phyloP scores from a whole-genome alignment of 2,888 invertebrate genomes.

The Lochmaea capreae region DNA sequence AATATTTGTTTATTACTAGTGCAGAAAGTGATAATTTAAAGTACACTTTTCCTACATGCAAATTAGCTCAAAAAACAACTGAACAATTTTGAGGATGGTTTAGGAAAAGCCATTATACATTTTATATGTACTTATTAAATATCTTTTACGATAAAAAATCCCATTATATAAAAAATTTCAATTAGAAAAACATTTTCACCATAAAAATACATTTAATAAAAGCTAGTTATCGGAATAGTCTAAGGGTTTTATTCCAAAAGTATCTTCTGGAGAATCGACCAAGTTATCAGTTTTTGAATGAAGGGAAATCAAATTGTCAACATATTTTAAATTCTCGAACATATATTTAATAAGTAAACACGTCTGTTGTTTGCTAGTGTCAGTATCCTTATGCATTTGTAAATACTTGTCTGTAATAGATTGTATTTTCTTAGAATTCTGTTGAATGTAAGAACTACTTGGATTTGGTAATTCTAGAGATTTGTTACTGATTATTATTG shows the following conservation, averaged over 20 bases:
- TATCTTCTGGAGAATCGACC: conserved; percentile 21
- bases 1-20: no score
- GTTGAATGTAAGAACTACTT: conserved; percentile 32
- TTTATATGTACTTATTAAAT: no score
- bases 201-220: neutral
- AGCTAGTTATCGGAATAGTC: neutral
- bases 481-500: conserved; percentile 46
- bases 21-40: no score
- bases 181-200: no score
- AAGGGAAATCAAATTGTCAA: conserved; percentile 17
- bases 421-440: conserved; percentile 34
- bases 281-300: neutral
- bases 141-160: no score
- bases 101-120: no score
- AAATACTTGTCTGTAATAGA: conserved; percentile 32
- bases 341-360: conserved; percentile 1
- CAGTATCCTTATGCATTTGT: conserved; percentile 22
- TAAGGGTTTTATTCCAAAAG: conserved; percentile 22
- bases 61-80: no score
- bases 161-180: no score
- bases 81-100: no score
- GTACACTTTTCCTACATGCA: no score
- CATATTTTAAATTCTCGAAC: conserved; percentile 18
- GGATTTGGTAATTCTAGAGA: conserved; percentile 48
- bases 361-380: conserved; percentile 9